Conservation (phyloP, 2,797 vertebrate species). For the Pseudotriccus pelzelni region DNA sequence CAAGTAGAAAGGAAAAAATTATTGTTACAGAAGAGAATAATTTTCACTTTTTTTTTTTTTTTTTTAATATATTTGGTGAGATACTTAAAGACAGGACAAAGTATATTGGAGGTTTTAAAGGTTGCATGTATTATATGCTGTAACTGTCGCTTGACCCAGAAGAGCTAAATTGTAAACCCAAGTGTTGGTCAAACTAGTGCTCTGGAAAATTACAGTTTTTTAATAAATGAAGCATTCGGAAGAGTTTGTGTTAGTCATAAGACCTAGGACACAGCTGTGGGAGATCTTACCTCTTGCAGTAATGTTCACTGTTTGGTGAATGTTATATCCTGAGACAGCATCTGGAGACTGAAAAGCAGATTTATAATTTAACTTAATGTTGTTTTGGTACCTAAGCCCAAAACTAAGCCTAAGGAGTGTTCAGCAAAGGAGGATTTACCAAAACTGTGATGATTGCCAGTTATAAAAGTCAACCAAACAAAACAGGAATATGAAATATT, state of each 20-base stretch:
- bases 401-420: background rate
- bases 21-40: background rate
- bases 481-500: background rate
- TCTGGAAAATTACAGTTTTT: background rate
- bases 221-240: background rate
- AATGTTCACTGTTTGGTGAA: background rate
- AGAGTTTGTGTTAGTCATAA: background rate
- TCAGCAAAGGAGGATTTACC: background rate
- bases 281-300: background rate
- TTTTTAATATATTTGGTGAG: background rate
- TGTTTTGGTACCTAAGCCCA: background rate
- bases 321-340: background rate
- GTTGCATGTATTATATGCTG: background rate
- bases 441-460: background rate
- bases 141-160: background rate
- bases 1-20: background rate
- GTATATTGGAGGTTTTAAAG: background rate
- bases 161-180: background rate
- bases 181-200: background rate
- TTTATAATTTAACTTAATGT: background rate
- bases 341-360: background rate
- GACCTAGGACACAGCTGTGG: background rate
- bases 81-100: background rate
- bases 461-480: background rate
- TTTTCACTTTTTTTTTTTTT: background rate